phyloP scores from a whole-genome alignment of 2,797 vertebrate species.

The Simalia tracyae region DNA sequence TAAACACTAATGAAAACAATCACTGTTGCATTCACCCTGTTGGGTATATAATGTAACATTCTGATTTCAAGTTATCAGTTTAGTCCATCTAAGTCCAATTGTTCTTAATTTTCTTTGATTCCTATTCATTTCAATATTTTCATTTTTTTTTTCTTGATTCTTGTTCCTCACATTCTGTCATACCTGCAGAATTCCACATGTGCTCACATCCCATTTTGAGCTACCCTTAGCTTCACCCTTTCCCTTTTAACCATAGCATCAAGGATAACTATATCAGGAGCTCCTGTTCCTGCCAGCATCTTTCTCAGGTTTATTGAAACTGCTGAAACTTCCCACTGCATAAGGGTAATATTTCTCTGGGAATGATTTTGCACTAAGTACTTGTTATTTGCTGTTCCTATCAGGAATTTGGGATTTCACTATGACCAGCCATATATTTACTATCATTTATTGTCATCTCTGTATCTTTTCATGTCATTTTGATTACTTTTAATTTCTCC shows the following conservation, averaged over 20 bases:
- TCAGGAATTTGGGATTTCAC: not conserved
- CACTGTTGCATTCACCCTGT: not conserved
- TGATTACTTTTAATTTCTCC: slow-evolving; percentile 30
- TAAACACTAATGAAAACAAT: not conserved
- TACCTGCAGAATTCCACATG: not conserved
- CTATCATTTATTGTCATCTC: not conserved
- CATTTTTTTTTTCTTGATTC: not conserved
- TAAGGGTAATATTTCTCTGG: not conserved
- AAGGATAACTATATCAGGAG: not conserved
- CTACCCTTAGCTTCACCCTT: not conserved
- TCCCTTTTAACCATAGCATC: not conserved
- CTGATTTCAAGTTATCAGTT: not conserved
- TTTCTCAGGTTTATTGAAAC: not conserved
- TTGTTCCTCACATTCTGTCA: not conserved
- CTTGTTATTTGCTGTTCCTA: not conserved
- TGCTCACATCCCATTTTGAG: not conserved
- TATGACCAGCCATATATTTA: not conserved
- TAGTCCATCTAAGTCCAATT: not conserved
- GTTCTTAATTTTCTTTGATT: not conserved
- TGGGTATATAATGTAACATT: not conserved
- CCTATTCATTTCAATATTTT: not conserved
- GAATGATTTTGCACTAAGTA: not conserved
- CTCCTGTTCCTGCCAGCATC: not conserved
- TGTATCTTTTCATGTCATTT: not conserved
- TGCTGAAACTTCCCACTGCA: not conserved